A percentile compares a stretch with the other conserved stretches of the same genome.
phyloP scores from a whole-genome alignment of 2,113 vertebrate genomes.

The Todiramphus chloris region DNA sequence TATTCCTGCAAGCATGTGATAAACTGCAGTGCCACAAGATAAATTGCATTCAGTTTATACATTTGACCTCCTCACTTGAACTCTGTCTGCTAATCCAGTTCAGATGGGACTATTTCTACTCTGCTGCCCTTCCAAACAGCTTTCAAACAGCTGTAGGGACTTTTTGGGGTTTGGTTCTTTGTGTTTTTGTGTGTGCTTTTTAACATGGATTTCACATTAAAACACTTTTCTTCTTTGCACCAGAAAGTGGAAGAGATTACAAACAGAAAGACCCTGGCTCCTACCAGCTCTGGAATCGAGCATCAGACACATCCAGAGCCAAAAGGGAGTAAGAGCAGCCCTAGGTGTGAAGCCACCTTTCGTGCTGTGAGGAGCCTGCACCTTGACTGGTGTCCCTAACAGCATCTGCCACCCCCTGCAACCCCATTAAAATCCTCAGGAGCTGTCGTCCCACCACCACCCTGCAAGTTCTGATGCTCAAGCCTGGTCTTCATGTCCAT shows the following conservation, averaged over 20 bases:
- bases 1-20: slow-evolving; percentile 21
- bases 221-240: slow-evolving; percentile 7
- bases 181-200: not conserved
- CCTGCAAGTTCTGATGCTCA: not conserved
- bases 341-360: not conserved
- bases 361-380: accelerated
- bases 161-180: not conserved
- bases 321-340: not conserved
- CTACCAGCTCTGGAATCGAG: not conserved
- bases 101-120: slow-evolving; percentile 53
- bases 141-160: slow-evolving; percentile 44
- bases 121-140: slow-evolving; percentile 28
- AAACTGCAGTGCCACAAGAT: slow-evolving; percentile 50
- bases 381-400: not conserved
- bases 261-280: not conserved
- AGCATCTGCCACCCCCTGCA: not conserved
- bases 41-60: slow-evolving; percentile 55
- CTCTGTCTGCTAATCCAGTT: slow-evolving; percentile 57
- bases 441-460: not conserved
- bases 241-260: not conserved
- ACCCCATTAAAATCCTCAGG: not conserved
- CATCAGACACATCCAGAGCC: not conserved
- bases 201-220: not conserved
- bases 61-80: slow-evolving; percentile 62
- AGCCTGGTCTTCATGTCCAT: accelerated